Evolutionary conservation across 2,113 vertebrate species (phyloP), one percentile per base, ranked within the genome.

Genomic region (Esox niger): DNA sequence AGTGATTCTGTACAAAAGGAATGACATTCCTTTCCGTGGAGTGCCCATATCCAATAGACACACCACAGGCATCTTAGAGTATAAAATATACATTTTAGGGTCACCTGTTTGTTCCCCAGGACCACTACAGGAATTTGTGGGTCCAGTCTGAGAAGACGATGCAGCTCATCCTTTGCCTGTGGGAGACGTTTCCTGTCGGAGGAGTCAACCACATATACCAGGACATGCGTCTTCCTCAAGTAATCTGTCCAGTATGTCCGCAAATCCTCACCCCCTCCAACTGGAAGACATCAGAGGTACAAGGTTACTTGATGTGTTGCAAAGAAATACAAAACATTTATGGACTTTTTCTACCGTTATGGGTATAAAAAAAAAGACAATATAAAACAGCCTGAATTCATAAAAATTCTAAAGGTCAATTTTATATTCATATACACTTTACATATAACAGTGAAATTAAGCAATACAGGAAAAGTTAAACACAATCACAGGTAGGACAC

Each of bases 101-200:
- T 85, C 68, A 96, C 95, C 94, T 96, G 95, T 75, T 97, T 97
- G 88, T 96, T 96, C 60, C 94, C 95, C 71, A 96, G 87, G 17
- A 98, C 71, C 0, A 96, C 84, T 60, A 96, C 90, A 0, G 95
- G 95, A 29, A 96, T 85, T 60, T 61, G 89, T 0, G 90, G 86
- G 66, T 93, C 88, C 6, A 76, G 81, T 10, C 74, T 86, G 60
- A 97, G 90, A 63, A 97, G 89, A 2, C 77, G 79, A 62, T 95
- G 95, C 49, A 98, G 93, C 62, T 96, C 95, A 13, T 87, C 88
- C 29, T 92, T 93, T 0, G 94, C 95, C 26, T 86, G 55, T 0
- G 90, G 91, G 62, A 96, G 80, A n/a, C 93, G 90, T 0, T 63
- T 74, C 33, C 89, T 79, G 84, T 98, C 95, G 1, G 94, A 88